These are phyloP conservation scores for Fratercula arctica DNA, from an alignment of 2,797 vertebrate species.

Conservation along the genomic window DNA sequence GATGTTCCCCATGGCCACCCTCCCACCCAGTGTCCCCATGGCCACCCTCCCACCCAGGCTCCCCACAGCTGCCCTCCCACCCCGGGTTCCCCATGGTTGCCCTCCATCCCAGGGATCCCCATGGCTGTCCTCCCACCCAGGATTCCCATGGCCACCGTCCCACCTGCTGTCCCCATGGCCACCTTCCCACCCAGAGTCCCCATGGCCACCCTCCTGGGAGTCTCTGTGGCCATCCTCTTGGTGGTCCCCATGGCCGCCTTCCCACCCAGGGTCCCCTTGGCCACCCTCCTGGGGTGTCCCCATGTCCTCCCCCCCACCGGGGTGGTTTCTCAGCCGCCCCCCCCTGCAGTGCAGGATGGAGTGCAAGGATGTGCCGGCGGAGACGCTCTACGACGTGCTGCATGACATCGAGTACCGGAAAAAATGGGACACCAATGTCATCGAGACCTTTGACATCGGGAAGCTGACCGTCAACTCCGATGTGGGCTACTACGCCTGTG, in stretches of 20 bases:
- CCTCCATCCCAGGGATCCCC: too few species aligned
- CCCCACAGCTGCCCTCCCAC: too few species aligned
- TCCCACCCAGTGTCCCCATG: too few species aligned
- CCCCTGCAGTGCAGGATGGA: constrained; percentile 88
- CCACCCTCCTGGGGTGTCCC: not conserved
- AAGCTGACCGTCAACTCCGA: constrained; percentile 94
- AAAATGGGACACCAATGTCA: constrained; percentile 95
- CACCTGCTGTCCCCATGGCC: not conserved
- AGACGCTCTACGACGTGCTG: constrained; percentile 92
- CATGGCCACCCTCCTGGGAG: not conserved
- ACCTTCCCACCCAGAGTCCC: not conserved
- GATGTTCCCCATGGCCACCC: too few species aligned
- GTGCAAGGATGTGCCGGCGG: constrained; percentile 86
- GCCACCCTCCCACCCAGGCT: not conserved
- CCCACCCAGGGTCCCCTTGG: too few species aligned
- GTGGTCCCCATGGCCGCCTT: not conserved
- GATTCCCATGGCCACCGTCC: not conserved
- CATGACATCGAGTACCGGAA: constrained; percentile 93
- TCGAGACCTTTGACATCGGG: constrained; percentile 96
- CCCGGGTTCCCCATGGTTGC: too few species aligned
- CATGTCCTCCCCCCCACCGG: accelerated
- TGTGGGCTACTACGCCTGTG: constrained; percentile 67
- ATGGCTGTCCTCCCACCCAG: not conserved
- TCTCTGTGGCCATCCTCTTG: too few species aligned
- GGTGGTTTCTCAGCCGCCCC: not conserved